phyloP scores from a whole-genome alignment of 2,113 vertebrate species.

The Odobenus rosmarus region DNA sequence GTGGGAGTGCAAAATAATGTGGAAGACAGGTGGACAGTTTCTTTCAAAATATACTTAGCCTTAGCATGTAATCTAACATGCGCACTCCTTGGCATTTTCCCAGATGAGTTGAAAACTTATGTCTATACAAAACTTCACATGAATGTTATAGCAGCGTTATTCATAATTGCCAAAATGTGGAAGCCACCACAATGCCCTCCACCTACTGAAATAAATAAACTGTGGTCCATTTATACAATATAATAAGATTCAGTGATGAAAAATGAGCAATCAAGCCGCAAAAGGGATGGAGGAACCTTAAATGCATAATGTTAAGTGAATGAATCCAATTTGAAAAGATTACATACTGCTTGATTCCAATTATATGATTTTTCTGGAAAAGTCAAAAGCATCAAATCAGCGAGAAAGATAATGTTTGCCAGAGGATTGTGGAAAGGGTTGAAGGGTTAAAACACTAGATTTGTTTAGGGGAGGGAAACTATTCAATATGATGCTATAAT shows the following conservation, averaged over 20 bases:
- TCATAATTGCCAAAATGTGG: background rate
- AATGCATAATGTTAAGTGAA: background rate
- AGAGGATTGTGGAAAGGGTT: background rate
- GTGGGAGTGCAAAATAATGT: background rate
- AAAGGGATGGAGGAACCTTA: background rate
- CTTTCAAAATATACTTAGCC: background rate
- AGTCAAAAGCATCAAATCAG: background rate
- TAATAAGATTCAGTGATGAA: background rate
- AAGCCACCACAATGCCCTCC: background rate
- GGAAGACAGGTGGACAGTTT: background rate
- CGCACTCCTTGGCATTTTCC: background rate
- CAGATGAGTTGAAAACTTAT: background rate
- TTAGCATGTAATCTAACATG: background rate
- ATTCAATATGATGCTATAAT: background rate
- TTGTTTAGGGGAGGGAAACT: background rate
- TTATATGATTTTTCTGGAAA: background rate
- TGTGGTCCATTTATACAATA: background rate
- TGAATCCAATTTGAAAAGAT: background rate
- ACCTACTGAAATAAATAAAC: background rate
- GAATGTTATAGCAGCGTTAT: background rate
- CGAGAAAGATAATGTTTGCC: background rate
- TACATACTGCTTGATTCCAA: background rate
- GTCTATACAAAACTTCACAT: background rate
- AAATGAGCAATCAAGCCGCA: background rate
- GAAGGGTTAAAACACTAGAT: background rate